Evolutionary conservation across 2,888 invertebrate genomes (phyloP).

Genomic region (Torymus texanus): DNA sequence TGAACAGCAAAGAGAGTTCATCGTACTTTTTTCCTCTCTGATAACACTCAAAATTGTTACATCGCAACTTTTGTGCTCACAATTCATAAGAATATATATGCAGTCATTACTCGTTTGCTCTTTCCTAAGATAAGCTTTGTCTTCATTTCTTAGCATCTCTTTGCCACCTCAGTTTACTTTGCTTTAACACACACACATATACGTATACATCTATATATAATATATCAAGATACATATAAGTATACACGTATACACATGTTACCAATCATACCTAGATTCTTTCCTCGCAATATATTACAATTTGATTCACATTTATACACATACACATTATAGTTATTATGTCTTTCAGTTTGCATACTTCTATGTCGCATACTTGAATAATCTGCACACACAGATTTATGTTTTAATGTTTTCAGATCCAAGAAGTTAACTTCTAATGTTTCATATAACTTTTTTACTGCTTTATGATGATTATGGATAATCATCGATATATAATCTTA

Average conservation of each 20-base stretch:
- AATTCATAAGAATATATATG: constrained; percentile 60
- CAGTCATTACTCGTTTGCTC: constrained; percentile 45
- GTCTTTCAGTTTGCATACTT: constrained; percentile 48
- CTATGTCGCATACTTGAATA: constrained; percentile 48
- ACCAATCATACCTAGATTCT: constrained; percentile 50
- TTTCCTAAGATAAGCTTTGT: constrained; percentile 58
- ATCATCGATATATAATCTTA: constrained; percentile 50
- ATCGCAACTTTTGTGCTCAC: constrained; percentile 37
- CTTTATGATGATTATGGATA: constrained; percentile 41
- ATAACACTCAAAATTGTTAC: constrained; percentile 33
- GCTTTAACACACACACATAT: constrained; percentile 32
- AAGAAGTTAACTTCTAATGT: constrained; percentile 45
- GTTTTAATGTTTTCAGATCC: constrained; percentile 48
- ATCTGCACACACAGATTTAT: constrained; percentile 54
- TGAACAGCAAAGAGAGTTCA: constrained; percentile 47
- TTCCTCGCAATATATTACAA: constrained; percentile 69
- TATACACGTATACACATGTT: constrained; percentile 45
- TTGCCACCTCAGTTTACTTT: constrained; percentile 43
- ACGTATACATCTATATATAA: constrained; percentile 37
- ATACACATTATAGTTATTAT: constrained; percentile 63
- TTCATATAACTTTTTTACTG: constrained; percentile 49
- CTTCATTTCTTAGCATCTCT: constrained; percentile 41
- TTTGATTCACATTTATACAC: constrained; percentile 71
- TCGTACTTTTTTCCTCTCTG: constrained; percentile 1
- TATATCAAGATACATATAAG: constrained; percentile 39